Base-by-base conservation (phyloP, 2,113 vertebrate genomes). In the Melanocharis versteri region DNA sequence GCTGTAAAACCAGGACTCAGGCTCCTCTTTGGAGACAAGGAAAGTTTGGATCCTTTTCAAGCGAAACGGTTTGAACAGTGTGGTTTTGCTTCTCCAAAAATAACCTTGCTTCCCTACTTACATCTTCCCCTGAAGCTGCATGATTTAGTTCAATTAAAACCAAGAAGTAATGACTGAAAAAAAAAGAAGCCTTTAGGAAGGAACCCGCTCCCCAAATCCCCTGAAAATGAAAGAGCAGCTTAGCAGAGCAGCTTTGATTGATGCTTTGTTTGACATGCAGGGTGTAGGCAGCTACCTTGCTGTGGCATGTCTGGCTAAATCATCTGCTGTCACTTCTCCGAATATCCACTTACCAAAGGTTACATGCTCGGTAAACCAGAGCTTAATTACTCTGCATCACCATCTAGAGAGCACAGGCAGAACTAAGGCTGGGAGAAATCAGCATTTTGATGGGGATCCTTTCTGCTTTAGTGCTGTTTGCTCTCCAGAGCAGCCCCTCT, bases 381-480 rank as follows among this genome's bases (percentile, higher is more conserved):
- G 45, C 28, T 56, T 84, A 84, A 93, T 96, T 95, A 89, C 87
- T 44, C 92, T 85, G 83, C 92, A 91, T 65, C 88, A 58, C 95
- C 93, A 91, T 47, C 91, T 54, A 89, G 91, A 87, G 83, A 94
- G 91, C 77, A 7, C 2, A 30, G 89, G 39, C 75, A 93, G 88
- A 86, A 27, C 44, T n/a, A 8, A 79, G 68, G 64, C 61, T 79
- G 45, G 48, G 9, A 20, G 11, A 65, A 57, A n/a, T n/a, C n/a
- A 48, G 82, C 40, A 4, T 62, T 84, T 51, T 26, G 68, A 64
- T 60, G 62, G 51, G 64, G 30, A 50, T 86, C 53, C 39, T 91
- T 61, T 47, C 88, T 79, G 68, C 28, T 84, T 69, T 75, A 3
- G n/a, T 42, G 78, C 56, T 81, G 3, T 56, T 91, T 30, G 35